Conservation (phyloP, 2,888 invertebrate species). For the Dynastes maya region DNA sequence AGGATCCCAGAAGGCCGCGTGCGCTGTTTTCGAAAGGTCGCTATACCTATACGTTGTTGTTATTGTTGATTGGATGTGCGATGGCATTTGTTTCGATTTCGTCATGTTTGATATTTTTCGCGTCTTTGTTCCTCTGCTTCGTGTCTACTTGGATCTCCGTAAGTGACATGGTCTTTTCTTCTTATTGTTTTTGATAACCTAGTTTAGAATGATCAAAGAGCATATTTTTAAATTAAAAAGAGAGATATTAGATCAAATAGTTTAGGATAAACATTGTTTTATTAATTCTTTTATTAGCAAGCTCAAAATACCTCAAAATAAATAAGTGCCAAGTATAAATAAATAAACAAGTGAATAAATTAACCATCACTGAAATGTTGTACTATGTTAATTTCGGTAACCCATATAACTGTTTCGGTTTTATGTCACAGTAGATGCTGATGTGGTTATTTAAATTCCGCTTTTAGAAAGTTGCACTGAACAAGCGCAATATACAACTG, state of each 20-base stretch:
- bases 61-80: neutral
- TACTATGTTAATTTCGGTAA: neutral
- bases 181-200: no score
- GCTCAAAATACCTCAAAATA: no score
- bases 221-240: no score
- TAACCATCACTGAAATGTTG: neutral
- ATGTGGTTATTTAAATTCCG: conserved; percentile 17
- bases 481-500: no score
- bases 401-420: no score
- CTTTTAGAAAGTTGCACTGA: conserved; percentile 30
- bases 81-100: neutral
- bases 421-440: no score
- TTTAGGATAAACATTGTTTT: no score
- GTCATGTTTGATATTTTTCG: neutral
- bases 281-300: no score
- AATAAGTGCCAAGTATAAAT: no score
- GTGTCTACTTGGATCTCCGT: neutral
- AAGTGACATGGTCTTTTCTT: neutral
- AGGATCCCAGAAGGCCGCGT: neutral
- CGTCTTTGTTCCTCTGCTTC: neutral
- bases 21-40: neutral
- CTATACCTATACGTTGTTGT: neutral
- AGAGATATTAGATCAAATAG: no score
- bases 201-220: no score
- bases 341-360: no score